These are phyloP conservation scores for Morone saxatilis DNA, from an alignment of 2,113 vertebrate species.

Conservation along the genomic window DNA sequence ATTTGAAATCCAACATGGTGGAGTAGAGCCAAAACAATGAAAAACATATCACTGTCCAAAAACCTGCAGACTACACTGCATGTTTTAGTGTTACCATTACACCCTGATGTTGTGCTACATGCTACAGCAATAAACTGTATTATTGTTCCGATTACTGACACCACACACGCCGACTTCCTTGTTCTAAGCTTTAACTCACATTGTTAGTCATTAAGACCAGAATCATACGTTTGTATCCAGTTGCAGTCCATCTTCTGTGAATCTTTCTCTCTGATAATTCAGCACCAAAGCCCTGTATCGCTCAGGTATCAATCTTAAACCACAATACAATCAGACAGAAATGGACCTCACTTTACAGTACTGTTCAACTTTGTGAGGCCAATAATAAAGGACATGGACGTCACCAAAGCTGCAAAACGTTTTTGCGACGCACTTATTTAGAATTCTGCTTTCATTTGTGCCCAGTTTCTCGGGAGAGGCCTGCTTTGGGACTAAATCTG, in stretches of 20 bases:
- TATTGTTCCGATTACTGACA: background rate
- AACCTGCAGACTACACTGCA: background rate
- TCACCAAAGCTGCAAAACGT: constrained; percentile 27
- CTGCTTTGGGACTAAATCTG: constrained; percentile 69
- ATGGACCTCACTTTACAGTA: background rate
- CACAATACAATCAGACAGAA: background rate
- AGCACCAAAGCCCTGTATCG: background rate
- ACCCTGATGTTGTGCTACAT: background rate
- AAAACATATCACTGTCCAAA: constrained; percentile 19
- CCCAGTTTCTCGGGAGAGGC: constrained; percentile 55
- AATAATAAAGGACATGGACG: background rate
- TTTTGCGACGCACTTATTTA: constrained; percentile 39
- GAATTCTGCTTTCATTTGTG: constrained; percentile 55
- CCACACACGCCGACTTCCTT: background rate
- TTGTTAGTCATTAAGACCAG: background rate
- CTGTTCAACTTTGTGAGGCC: background rate
- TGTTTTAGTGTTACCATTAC: background rate
- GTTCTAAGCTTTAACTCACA: background rate
- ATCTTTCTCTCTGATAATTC: background rate
- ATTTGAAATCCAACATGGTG: constrained; percentile 34
- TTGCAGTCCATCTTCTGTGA: background rate
- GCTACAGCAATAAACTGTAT: background rate
- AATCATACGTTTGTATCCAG: background rate
- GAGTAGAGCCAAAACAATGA: constrained; percentile 36
- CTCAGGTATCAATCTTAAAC: background rate